These are phyloP conservation scores for Neria commutata DNA, from an alignment of 2,888 invertebrate genomes.

Conservation along the genomic window DNA sequence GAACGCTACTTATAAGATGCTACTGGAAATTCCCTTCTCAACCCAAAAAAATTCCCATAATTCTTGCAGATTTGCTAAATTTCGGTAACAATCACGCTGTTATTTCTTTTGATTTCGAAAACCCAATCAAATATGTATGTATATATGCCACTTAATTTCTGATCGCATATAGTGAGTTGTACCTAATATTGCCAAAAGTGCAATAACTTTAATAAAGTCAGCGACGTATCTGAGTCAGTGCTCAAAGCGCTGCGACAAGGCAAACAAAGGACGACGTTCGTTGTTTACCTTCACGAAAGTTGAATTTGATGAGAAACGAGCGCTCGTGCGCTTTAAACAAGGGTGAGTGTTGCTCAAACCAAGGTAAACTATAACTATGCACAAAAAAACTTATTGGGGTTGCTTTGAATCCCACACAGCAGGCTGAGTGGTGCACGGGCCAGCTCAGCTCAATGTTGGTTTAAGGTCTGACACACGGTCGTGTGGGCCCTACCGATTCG, in stretches of 20 bases:
- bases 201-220: constrained; percentile 57
- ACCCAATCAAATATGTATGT: no score
- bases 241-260: constrained; percentile 49
- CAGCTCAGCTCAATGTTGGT: constrained; percentile 21
- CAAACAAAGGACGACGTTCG: constrained; percentile 35
- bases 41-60: no score
- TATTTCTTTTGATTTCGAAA: no score
- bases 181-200: no score
- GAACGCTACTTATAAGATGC: no score
- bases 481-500: not conserved
- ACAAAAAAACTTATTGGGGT: not conserved
- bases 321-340: not conserved
- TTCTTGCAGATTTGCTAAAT: no score
- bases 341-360: not conserved
- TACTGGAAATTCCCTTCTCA: no score
- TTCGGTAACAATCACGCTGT: no score
- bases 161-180: no score
- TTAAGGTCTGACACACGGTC: constrained; percentile 27
- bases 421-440: not conserved
- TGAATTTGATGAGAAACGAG: constrained; percentile 16
- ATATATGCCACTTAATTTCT: no score
- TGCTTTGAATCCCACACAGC: not conserved
- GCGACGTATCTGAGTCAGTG: constrained; percentile 60
- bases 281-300: constrained; percentile 27
- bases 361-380: no score